Conservation (phyloP, 2,888 invertebrate genomes). For the Willowsia nigromaculata region DNA sequence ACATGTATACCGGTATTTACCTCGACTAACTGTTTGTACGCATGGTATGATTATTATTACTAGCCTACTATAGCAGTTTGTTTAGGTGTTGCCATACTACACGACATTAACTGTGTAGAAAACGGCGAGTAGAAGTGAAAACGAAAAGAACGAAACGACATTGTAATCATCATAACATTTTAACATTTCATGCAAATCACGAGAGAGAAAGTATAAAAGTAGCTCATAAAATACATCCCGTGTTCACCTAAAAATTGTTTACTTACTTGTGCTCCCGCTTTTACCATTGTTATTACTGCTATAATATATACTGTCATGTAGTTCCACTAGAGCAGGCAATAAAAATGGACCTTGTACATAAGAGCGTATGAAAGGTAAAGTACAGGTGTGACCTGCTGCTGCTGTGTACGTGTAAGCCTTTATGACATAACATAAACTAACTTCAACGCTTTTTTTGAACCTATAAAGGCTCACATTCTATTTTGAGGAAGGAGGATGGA, state of each 20-base stretch:
- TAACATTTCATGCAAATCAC: slow-evolving; percentile 56
- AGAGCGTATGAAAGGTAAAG: neutral
- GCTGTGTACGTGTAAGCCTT: neutral
- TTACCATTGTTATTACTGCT: neutral
- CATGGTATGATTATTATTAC: neutral
- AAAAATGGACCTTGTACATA: slow-evolving; percentile 49
- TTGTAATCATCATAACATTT: slow-evolving; percentile 15
- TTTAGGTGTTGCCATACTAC: neutral
- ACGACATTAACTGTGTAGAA: neutral
- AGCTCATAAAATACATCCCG: slow-evolving; percentile 57
- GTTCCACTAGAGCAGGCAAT: slow-evolving; percentile 31
- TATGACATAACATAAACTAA: slow-evolving; percentile 10
- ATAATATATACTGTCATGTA: neutral
- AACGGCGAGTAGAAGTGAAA: neutral
- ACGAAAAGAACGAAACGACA: neutral
- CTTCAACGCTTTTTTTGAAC: neutral
- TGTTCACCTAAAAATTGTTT: slow-evolving; percentile 26
- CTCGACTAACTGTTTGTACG: neutral
- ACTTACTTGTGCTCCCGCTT: neutral
- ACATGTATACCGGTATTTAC: neutral
- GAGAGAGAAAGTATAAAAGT: slow-evolving; percentile 7
- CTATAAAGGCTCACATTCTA: neutral
- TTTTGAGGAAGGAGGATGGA: neutral
- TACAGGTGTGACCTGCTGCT: slow-evolving; percentile 33
- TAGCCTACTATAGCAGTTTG: neutral